Conservation (phyloP, 2,888 invertebrate genomes). For the Polydesmus complanatus region DNA sequence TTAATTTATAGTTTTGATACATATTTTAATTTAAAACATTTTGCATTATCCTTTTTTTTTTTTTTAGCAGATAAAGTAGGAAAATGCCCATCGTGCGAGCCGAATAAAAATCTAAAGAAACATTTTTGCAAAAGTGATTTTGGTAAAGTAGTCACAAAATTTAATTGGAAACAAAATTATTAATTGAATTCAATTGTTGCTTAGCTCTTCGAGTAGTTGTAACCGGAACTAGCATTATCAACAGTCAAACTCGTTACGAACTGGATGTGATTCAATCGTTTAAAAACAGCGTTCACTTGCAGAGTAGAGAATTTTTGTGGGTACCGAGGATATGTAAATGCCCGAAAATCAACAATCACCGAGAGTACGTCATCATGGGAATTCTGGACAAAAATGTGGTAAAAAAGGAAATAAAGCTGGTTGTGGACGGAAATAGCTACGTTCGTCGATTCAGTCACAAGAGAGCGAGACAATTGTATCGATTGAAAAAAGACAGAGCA, state of each 20-base stretch:
- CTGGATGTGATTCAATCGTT: constrained; percentile 24
- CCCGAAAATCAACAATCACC: constrained; percentile 21
- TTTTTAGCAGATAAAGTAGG: constrained; percentile 1
- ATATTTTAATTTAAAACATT: too few species aligned
- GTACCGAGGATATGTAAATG: constrained; percentile 22
- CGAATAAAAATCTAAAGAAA: constrained; percentile 20
- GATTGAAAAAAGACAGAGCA: constrained; percentile 22
- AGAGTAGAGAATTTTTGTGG: constrained; percentile 25
- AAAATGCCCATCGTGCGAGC: constrained; percentile 15
- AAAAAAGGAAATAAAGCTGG: constrained; percentile 23
- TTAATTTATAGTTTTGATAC: too few species aligned
- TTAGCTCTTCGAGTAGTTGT: constrained; percentile 21
- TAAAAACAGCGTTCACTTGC: constrained; percentile 24
- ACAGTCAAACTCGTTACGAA: constrained; percentile 23
- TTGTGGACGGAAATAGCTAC: constrained; percentile 22
- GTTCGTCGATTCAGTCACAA: constrained; percentile 21
- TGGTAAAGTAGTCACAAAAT: constrained; percentile 21
- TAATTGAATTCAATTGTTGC: too few species aligned
- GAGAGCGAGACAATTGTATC: constrained; percentile 21
- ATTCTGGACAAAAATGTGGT: constrained; percentile 20
- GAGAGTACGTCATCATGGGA: constrained; percentile 25
- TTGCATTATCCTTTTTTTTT: too few species aligned
- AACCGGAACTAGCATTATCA: constrained; percentile 20
- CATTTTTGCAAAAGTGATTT: constrained; percentile 26
- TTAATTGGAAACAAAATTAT: too few species aligned